A percentile compares a stretch with the other conserved stretches of the same genome.
Evolutionary conservation across 1,140 invertebrate species (phyloP).

Genomic region (Drosophila seguyi): DNA sequence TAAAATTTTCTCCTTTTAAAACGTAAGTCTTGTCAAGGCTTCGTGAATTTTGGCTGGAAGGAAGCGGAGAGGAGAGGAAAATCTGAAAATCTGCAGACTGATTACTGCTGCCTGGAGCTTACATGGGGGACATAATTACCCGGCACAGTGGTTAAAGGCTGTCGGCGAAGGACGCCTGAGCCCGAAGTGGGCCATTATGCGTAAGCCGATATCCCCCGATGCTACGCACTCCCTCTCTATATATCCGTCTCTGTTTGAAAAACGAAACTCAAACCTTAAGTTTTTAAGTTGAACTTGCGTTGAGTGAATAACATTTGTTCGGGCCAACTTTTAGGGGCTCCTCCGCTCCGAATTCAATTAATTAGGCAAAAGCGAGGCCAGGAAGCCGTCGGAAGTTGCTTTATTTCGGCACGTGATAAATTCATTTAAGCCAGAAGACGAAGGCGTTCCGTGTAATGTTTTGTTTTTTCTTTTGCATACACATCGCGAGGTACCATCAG

Average conservation of each 20-base stretch:
- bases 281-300: conserved; percentile 22
- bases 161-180: conserved; percentile 2
- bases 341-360: conserved; percentile 69
- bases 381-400: conserved; percentile 50
- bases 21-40: not conserved
- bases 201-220: conserved; percentile 40
- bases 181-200: conserved; percentile 36
- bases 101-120: conserved; percentile 31
- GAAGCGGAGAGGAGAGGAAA: conserved; percentile 1
- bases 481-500: conserved; percentile 21
- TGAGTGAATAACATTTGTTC: conserved; percentile 14
- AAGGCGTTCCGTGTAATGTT: conserved; percentile 61
- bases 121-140: conserved; percentile 46
- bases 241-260: conserved; percentile 1
- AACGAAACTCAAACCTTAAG: conserved; percentile 38
- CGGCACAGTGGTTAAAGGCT: conserved; percentile 25
- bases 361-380: conserved; percentile 51
- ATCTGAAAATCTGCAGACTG: conserved; percentile 31
- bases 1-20: not conserved
- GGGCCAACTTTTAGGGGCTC: conserved; percentile 33
- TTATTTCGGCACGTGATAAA: conserved; percentile 82
- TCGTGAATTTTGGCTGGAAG: not conserved
- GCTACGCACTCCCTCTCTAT: not conserved
- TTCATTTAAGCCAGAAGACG: conserved; percentile 68
- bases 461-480: conserved; percentile 42